phyloP scores from a whole-genome alignment of 2,888 invertebrate genomes.

The Drosophila peninsularis region DNA sequence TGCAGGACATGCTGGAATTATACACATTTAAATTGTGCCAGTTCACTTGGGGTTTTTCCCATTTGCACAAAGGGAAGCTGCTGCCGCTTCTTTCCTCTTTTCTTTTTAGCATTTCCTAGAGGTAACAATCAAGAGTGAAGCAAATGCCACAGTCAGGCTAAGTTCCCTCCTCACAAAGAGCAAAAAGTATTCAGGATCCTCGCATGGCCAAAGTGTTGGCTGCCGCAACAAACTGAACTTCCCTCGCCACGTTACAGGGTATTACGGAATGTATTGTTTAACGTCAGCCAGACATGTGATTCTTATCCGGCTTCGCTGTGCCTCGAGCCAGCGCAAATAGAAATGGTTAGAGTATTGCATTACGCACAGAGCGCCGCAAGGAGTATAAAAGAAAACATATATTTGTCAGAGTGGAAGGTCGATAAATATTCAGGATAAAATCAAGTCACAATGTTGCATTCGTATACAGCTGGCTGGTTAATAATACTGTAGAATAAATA shows the following conservation, averaged over 20 bases:
- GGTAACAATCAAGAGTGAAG: conserved; percentile 21
- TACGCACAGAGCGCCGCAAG: not conserved
- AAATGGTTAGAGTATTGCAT: conserved; percentile 13
- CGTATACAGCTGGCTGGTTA: not conserved
- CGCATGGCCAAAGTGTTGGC: not conserved
- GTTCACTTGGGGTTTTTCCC: not conserved
- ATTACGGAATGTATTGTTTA: not conserved
- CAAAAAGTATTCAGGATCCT: too few species aligned
- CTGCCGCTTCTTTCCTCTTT: not conserved
- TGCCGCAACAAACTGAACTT: not conserved
- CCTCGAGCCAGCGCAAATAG: conserved; percentile 3
- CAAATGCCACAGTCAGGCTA: conserved; percentile 5
- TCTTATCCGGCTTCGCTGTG: conserved; percentile 21
- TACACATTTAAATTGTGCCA: conserved; percentile 9
- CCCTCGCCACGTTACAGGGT: conserved; percentile 4
- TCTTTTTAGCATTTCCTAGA: not conserved
- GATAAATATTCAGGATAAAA: conserved; percentile 7
- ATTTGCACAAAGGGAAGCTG: conserved; percentile 2
- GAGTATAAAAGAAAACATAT: not conserved
- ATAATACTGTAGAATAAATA: not conserved
- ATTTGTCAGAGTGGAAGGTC: not conserved
- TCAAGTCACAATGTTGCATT: not conserved
- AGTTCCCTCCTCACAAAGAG: not conserved
- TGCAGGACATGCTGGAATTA: conserved; percentile 14
- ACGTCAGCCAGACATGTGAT: conserved; percentile 4